A percentile compares a stretch with the other conserved stretches of the same genome.
Conservation (phyloP, 92 coral and sea anemone species). For the Meandrina meandrites region DNA sequence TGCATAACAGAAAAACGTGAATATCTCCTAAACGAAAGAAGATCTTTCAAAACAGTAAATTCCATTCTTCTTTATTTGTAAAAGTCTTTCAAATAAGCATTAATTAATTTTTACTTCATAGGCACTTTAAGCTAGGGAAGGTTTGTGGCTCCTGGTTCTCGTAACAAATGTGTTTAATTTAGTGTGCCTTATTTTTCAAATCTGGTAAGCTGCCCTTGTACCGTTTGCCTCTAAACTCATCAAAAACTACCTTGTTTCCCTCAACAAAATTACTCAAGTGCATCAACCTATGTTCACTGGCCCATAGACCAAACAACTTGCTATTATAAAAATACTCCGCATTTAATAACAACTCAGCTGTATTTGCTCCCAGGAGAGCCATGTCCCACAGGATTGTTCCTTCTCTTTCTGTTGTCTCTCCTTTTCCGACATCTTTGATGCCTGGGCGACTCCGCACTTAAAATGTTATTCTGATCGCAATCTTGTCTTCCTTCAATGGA, state of each 20-base stretch:
- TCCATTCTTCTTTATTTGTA: too few species aligned
- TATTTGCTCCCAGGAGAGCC: constrained; percentile 40
- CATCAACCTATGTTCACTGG: constrained; percentile 55
- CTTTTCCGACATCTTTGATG: too few species aligned
- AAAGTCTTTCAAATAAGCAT: too few species aligned
- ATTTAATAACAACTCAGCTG: constrained; percentile 59
- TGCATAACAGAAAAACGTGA: too few species aligned
- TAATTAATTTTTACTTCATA: too few species aligned
- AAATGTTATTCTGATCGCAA: too few species aligned
- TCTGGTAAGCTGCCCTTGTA: constrained; percentile 68
- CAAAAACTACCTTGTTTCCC: constrained; percentile 52
- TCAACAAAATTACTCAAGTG: constrained; percentile 45
- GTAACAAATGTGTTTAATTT: constrained; percentile 61
- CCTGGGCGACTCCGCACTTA: too few species aligned
- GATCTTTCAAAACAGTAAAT: too few species aligned
- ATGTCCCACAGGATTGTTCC: constrained; percentile 31
- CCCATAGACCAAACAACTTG: constrained; percentile 60
- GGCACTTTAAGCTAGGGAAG: constrained; percentile 49
- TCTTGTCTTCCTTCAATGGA: too few species aligned
- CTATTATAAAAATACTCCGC: constrained; percentile 58
- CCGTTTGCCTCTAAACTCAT: constrained; percentile 62
- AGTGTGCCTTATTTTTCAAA: constrained; percentile 52
- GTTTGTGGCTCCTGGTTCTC: constrained; percentile 55
- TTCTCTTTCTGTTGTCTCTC: constrained; percentile 28
- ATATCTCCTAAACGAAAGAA: too few species aligned